phyloP scores from a whole-genome alignment of 1,140 invertebrate species.

The Steinernema khuongi region DNA sequence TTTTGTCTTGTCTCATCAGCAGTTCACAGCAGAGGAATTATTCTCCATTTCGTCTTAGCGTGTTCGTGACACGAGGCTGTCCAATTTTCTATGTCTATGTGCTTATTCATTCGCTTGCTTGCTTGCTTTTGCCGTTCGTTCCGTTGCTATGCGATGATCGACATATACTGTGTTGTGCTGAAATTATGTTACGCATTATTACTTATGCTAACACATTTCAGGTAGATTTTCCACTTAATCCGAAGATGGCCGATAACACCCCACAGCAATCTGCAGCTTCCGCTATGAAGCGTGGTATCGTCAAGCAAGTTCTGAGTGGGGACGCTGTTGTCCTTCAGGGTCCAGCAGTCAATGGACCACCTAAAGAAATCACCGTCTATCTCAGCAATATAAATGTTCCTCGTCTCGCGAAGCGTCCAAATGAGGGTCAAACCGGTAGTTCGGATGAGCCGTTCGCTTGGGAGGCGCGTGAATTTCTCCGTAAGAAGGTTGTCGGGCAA shows the following conservation, averaged over 20 bases:
- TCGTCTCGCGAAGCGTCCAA: constrained; percentile 73
- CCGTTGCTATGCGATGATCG: too few relatives aligned
- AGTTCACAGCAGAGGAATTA: background rate
- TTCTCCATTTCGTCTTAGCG: too few relatives aligned
- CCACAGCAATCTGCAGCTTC: background rate
- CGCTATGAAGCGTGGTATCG: background rate
- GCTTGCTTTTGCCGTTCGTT: too few relatives aligned
- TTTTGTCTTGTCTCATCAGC: background rate
- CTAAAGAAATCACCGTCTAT: constrained; percentile 80
- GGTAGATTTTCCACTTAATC: background rate
- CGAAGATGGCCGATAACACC: background rate
- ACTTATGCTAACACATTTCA: background rate
- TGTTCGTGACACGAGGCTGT: too few relatives aligned
- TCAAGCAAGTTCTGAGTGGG: constrained; percentile 74
- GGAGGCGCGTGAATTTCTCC: constrained; percentile 87
- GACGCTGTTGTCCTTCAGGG: constrained; percentile 81
- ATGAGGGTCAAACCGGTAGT: constrained; percentile 64
- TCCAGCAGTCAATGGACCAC: constrained; percentile 71
- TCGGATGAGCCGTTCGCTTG: constrained; percentile 74
- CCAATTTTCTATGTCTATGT: too few relatives aligned
- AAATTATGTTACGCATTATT: background rate
- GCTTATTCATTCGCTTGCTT: too few relatives aligned
- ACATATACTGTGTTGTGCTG: too few relatives aligned
- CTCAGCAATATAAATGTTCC: constrained; percentile 85
- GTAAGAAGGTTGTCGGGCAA: constrained; percentile 83